Percentiles rank a stretch among this genome's conserved stretches.
These are phyloP conservation scores for Muscicapa comitata DNA, from an alignment of 2,797 vertebrate genomes.

Conservation along the genomic window DNA sequence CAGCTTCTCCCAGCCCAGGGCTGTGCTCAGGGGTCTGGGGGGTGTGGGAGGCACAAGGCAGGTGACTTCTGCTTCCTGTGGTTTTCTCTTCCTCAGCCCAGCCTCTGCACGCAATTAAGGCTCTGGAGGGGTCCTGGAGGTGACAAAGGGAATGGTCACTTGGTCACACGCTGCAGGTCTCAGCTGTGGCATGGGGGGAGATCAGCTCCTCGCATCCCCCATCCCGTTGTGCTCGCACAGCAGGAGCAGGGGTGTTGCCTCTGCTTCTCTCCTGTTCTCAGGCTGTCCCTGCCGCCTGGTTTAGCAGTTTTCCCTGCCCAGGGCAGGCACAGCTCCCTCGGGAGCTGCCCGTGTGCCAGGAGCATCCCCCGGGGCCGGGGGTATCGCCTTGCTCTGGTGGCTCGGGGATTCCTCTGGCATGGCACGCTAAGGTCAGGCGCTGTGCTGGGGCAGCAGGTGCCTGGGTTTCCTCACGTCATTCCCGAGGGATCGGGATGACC, in stretches of 20 bases:
- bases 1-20: background rate
- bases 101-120: background rate
- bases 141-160: background rate
- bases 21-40: background rate
- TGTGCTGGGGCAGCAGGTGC: conserved; percentile 33
- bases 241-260: accelerated
- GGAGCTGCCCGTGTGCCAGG: background rate
- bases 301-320: background rate
- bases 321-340: background rate
- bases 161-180: background rate
- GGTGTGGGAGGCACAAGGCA: accelerated
- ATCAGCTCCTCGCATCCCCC: accelerated
- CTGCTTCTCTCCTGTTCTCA: background rate
- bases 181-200: background rate
- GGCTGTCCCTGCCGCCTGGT: too few species aligned
- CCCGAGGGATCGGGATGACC: background rate
- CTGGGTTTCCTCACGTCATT: background rate
- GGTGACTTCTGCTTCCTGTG: background rate
- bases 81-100: background rate
- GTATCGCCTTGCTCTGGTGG: conserved; percentile 14
- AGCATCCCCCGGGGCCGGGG: background rate
- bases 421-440: conserved; percentile 3
- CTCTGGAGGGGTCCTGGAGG: background rate
- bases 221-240: background rate
- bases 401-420: conserved; percentile 44